Evolutionary conservation across 2,113 vertebrate species (phyloP), one percentile per base, ranked within the genome.

Genomic region (Leiothrix lutea): DNA sequence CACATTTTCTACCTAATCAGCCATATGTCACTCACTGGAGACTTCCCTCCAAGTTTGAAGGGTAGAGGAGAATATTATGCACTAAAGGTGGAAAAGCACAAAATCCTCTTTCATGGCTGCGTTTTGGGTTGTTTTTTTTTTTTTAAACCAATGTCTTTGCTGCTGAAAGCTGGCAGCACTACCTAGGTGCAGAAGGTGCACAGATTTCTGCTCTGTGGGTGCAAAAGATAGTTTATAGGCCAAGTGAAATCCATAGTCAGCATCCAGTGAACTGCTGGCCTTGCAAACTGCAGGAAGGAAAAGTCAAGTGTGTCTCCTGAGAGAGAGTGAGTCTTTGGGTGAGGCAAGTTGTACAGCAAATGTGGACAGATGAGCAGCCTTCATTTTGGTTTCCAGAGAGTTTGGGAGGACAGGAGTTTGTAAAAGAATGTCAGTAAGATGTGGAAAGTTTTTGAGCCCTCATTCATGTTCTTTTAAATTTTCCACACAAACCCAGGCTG

Each of bases 141-240:
- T 94, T 95, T 94, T 48, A 47, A 95, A 86, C 14, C 74, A 45
- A 25, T 10, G 21, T 50, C 48, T 96, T 85, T 4, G 35, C 50
- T 91, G 54, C 87, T 80, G 42, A 61, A 70, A 92, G 70, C 5
- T 93, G 95, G 81, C 86, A 80, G 80, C 22, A 6, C 31, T 86
- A 77, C 56, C 36, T 35, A 58, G 40, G 81, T 89, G 33, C 82
- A 94, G 94, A 97, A 96, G 90, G 70, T 75, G 92, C 93, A 96
- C 86, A 97, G 89, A 96, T 95, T 95, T 97, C 95, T 86, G 90
- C 94, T 97, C 95, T 89, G 90, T 72, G 80, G 47, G 96, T 86
- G 73, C 82, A 95, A 83, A 87, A 95, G 40, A 57, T 19, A 96
- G 78, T 86, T 96, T 91, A 94, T 51, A 82, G 78, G 92, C 94